Evolutionary conservation across 2,797 vertebrate genomes (phyloP).

Genomic region (Vultur gryphus): DNA sequence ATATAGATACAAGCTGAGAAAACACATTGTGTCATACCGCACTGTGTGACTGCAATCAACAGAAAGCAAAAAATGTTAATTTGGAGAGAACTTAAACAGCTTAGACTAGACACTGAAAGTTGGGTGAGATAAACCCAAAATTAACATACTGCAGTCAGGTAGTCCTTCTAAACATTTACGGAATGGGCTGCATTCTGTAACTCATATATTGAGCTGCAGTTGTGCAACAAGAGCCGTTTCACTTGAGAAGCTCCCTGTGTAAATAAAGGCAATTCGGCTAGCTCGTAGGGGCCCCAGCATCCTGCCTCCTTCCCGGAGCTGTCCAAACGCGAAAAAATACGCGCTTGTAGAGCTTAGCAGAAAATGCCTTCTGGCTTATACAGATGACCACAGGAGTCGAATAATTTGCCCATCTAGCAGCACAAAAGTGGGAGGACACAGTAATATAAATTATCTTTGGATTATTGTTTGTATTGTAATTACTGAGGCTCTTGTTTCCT

Average conservation of each 20-base stretch:
- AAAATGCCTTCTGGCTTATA: not conserved
- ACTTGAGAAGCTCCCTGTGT: not conserved
- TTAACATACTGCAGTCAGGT: not conserved
- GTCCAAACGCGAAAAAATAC: not conserved
- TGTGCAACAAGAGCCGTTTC: not conserved
- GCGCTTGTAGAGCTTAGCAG: not conserved
- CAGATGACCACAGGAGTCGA: not conserved
- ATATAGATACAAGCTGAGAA: not conserved
- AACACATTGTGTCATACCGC: not conserved
- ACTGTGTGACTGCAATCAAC: not conserved
- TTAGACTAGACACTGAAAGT: not conserved
- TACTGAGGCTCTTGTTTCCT: not conserved
- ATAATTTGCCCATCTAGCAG: not conserved
- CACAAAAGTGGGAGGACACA: not conserved
- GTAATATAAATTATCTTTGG: not conserved
- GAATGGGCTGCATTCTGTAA: not conserved
- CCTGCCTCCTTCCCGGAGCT: not conserved
- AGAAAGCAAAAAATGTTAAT: not conserved
- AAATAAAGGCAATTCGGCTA: not conserved
- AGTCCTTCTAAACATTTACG: not conserved
- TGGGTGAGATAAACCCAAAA: not conserved
- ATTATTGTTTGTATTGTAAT: not conserved
- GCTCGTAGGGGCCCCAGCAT: not conserved
- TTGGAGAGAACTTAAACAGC: not conserved
- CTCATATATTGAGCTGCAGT: not conserved